phyloP scores from a whole-genome alignment of 2,113 vertebrate genomes.

The Colistium nudipinnis region DNA sequence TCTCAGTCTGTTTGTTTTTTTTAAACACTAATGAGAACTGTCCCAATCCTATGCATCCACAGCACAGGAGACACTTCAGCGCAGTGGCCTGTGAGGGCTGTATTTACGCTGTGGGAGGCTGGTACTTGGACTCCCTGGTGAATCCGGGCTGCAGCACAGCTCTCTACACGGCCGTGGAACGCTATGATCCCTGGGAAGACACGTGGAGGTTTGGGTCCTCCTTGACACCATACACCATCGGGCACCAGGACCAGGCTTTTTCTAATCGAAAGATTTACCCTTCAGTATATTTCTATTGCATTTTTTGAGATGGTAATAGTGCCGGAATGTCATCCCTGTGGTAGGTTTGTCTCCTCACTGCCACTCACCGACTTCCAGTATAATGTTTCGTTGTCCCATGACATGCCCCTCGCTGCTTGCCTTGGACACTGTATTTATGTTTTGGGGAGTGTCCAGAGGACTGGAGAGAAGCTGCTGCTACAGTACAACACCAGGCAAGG shows the following conservation, averaged over 20 bases:
- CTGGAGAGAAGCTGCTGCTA: constrained; percentile 82
- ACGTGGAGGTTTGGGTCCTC: constrained; percentile 67
- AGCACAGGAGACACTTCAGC: constrained; percentile 84
- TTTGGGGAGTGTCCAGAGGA: constrained; percentile 80
- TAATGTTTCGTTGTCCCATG: constrained; percentile 81
- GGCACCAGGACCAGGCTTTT: background rate
- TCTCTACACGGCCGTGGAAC: constrained; percentile 81
- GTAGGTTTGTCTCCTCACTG: constrained; percentile 82
- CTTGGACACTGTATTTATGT: constrained; percentile 76
- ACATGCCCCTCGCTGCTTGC: constrained; percentile 78
- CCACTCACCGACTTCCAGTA: constrained; percentile 83
- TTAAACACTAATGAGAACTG: constrained; percentile 13
- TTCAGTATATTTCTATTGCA: background rate
- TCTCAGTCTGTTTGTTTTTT: background rate
- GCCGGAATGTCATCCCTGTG: constrained; percentile 15
- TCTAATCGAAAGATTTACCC: background rate
- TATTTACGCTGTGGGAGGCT: constrained; percentile 83
- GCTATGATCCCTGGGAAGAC: constrained; percentile 82
- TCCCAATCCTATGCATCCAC: constrained; percentile 39
- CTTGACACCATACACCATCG: background rate
- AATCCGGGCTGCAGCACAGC: constrained; percentile 80
- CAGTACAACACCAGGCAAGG: constrained; percentile 77
- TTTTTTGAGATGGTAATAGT: no score
- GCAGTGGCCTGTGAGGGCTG: constrained; percentile 77
- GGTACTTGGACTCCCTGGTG: constrained; percentile 83